phyloP scores from a whole-genome alignment of 1,140 invertebrate genomes.

The Dendroctonus valens region DNA sequence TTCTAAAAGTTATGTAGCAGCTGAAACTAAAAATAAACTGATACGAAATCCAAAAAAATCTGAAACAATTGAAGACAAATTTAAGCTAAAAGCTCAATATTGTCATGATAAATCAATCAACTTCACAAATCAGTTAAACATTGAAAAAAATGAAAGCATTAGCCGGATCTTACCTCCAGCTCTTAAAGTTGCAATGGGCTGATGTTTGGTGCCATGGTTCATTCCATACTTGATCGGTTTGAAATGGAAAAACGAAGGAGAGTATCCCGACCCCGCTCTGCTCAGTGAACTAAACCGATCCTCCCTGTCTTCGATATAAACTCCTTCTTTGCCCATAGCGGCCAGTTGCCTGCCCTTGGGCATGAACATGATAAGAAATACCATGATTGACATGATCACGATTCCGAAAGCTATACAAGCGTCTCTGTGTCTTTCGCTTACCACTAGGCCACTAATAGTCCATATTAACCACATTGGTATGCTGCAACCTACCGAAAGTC shows the following conservation, averaged over 20 bases:
- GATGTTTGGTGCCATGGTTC: constrained; percentile 54
- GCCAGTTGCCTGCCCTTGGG: constrained; percentile 89
- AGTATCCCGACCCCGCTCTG: constrained; percentile 77
- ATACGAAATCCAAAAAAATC: too few relatives aligned
- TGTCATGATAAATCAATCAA: too few relatives aligned
- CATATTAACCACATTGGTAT: constrained; percentile 87
- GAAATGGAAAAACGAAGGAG: constrained; percentile 88
- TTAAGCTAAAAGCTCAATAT: too few relatives aligned
- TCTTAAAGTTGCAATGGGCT: constrained; percentile 58
- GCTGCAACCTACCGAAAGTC: constrained; percentile 76
- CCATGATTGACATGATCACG: constrained; percentile 74
- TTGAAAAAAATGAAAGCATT: neutral
- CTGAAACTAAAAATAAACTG: too few relatives aligned
- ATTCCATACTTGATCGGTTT: constrained; percentile 74
- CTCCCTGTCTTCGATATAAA: constrained; percentile 75
- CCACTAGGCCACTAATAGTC: constrained; percentile 71
- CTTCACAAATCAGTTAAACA: too few relatives aligned
- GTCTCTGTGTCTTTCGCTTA: constrained; percentile 75
- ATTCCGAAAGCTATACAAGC: constrained; percentile 86
- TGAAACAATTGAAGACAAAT: too few relatives aligned
- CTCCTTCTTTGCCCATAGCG: constrained; percentile 77
- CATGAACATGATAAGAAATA: constrained; percentile 91
- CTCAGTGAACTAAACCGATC: constrained; percentile 73
- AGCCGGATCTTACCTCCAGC: constrained; percentile 63
- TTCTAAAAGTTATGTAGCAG: too few relatives aligned